These are phyloP conservation scores for Lagocephalus sceleratus DNA, from an alignment of 2,797 vertebrate genomes.

Conservation along the genomic window DNA sequence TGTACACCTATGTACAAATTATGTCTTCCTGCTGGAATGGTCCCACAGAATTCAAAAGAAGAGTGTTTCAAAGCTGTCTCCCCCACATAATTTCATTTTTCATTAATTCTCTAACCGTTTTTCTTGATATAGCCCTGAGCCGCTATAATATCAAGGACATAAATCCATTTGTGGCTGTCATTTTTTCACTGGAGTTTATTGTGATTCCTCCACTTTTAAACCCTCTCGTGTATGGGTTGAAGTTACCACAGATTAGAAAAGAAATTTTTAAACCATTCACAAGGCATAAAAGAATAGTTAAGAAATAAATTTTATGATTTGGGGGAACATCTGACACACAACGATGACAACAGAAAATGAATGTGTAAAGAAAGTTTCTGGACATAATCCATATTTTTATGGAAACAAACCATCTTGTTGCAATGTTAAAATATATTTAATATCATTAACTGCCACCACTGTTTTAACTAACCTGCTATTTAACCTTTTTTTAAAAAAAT, in stretches of 20 bases:
- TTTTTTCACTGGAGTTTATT: conserved; percentile 64
- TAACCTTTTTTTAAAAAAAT: no score
- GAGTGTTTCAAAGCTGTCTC: conserved; percentile 50
- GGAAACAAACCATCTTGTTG: no score
- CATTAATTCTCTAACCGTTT: conserved; percentile 32
- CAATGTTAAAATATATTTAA: no score
- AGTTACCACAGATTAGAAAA: not conserved
- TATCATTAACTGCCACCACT: no score
- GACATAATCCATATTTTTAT: no score
- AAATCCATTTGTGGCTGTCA: conserved; percentile 42
- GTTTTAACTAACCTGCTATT: no score
- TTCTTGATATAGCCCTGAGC: conserved; percentile 51
- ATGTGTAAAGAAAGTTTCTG: no score
- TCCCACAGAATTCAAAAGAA: conserved; percentile 43
- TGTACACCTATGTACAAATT: conserved; percentile 52
- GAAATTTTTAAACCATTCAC: not conserved
- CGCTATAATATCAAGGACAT: conserved; percentile 28
- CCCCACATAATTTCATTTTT: conserved; percentile 53
- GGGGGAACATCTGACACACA: no score
- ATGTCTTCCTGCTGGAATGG: conserved; percentile 34
- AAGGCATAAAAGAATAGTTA: not conserved
- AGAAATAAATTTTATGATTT: not conserved
- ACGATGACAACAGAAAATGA: no score
- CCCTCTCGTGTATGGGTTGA: not conserved
- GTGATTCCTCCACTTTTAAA: not conserved